These are phyloP conservation scores for Dicerorhinus sumatrensis DNA, from an alignment of 2,113 vertebrate genomes.

Conservation along the genomic window DNA sequence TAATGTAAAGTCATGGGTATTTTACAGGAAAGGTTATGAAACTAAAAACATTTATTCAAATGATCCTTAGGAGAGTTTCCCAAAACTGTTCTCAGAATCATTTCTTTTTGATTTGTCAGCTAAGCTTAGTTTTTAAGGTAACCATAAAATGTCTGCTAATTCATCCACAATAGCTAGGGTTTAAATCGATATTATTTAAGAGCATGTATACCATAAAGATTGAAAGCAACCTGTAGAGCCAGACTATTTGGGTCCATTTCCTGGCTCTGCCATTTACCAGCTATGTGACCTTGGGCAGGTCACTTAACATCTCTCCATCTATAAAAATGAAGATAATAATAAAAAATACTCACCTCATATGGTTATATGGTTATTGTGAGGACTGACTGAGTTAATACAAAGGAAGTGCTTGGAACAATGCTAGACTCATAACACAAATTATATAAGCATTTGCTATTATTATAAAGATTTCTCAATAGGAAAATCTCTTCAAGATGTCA, in stretches of 20 bases:
- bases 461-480: slow-evolving; percentile 16
- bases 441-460: slow-evolving; percentile 24
- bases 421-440: not conserved
- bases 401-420: slow-evolving; percentile 19
- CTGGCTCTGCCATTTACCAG: slow-evolving; percentile 13
- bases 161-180: not conserved
- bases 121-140: slow-evolving; percentile 34
- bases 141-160: slow-evolving; percentile 14
- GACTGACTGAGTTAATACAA: not conserved
- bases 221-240: not conserved
- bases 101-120: slow-evolving; percentile 20
- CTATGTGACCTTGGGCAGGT: not conserved
- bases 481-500: slow-evolving; percentile 35
- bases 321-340: slow-evolving; percentile 9
- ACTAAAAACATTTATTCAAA: not conserved
- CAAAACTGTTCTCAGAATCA: slow-evolving; percentile 35
- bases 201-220: not conserved
- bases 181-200: slow-evolving; percentile 48
- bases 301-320: not conserved
- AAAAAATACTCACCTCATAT: not conserved
- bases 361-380: not conserved
- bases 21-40: slow-evolving; percentile 8
- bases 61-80: slow-evolving; percentile 27
- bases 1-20: not conserved
- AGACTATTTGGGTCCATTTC: not conserved